A percentile compares a stretch with the other conserved stretches of the same genome.
phyloP scores from a whole-genome alignment of 2,888 invertebrate genomes.

The Cabera pusaria region DNA sequence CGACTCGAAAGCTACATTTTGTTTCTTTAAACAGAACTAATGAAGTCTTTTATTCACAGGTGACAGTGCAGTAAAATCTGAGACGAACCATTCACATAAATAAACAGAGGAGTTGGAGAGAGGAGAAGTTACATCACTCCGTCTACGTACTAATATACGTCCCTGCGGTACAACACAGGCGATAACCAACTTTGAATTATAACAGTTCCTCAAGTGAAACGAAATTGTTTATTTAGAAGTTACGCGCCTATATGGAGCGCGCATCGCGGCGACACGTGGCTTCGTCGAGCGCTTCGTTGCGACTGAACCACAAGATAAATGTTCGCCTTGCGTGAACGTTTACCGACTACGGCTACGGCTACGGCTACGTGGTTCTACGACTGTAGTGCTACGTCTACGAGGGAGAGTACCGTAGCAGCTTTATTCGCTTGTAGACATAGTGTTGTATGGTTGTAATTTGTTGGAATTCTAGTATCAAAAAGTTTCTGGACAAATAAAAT shows the following conservation, averaged over 20 bases:
- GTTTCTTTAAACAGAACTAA: too few relatives aligned
- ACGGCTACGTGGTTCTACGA: neutral
- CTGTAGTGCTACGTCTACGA: slow-evolving; percentile 28
- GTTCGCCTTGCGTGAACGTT: neutral
- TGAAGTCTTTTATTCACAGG: slow-evolving; percentile 41
- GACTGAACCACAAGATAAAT: too few relatives aligned
- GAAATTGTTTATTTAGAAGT: slow-evolving; percentile 41
- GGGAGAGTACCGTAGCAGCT: slow-evolving; percentile 2
- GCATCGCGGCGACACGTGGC: slow-evolving; percentile 33
- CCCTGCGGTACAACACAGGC: slow-evolving; percentile 4
- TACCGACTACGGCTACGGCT: neutral
- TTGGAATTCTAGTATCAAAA: too few relatives aligned
- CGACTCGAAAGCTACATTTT: too few relatives aligned
- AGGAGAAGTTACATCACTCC: slow-evolving; percentile 59
- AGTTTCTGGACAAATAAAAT: too few relatives aligned
- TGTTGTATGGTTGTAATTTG: too few relatives aligned
- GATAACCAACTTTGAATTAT: slow-evolving; percentile 11
- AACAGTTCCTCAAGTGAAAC: slow-evolving; percentile 4
- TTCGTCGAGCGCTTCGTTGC: slow-evolving; percentile 38
- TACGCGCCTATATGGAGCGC: slow-evolving; percentile 36
- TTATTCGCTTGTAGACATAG: too few relatives aligned
- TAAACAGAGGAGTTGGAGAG: slow-evolving; percentile 60
- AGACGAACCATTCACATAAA: slow-evolving; percentile 56
- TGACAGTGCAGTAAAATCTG: slow-evolving; percentile 37
- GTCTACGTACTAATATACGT: slow-evolving; percentile 1